A percentile compares a stretch with the other conserved stretches of the same genome.
phyloP scores from a whole-genome alignment of 2,888 invertebrate species.

The Isoperla grammatica region DNA sequence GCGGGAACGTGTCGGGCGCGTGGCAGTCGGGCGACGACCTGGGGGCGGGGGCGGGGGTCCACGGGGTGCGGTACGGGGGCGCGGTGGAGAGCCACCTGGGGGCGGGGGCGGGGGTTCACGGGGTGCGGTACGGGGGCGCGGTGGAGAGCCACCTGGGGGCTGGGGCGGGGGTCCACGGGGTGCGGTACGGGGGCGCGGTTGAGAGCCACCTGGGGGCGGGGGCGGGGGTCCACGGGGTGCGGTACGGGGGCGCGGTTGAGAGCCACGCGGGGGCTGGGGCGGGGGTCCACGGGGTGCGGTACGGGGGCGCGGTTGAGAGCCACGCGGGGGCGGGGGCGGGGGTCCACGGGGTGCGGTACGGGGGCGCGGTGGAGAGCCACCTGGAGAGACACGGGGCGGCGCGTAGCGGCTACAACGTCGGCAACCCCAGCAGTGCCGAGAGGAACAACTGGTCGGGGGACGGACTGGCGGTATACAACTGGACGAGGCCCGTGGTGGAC shows the following conservation, averaged over 20 bases:
- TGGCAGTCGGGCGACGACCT: slow-evolving; percentile 5
- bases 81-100: not conserved
- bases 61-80: not conserved
- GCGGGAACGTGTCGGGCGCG: not conserved
- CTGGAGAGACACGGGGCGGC: not conserved
- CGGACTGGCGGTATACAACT: not conserved
- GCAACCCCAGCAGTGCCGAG: slow-evolving; percentile 10
- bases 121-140: not conserved
- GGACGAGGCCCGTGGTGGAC: not conserved
- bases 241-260: not conserved
- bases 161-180: not conserved
- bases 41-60: no score
- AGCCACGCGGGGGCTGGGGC: slow-evolving; percentile 5
- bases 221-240: not conserved
- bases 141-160: slow-evolving; percentile 1
- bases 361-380: not conserved
- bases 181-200: not conserved
- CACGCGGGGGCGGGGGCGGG: not conserved
- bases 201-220: slow-evolving; percentile 6
- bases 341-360: not conserved
- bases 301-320: not conserved
- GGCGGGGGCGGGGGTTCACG: no score
- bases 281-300: not conserved
- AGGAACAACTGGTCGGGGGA: not conserved
- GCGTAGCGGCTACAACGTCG: slow-evolving; percentile 13